Evolutionary conservation across 1,140 invertebrate species (phyloP).

Genomic region (Diprion similis): DNA sequence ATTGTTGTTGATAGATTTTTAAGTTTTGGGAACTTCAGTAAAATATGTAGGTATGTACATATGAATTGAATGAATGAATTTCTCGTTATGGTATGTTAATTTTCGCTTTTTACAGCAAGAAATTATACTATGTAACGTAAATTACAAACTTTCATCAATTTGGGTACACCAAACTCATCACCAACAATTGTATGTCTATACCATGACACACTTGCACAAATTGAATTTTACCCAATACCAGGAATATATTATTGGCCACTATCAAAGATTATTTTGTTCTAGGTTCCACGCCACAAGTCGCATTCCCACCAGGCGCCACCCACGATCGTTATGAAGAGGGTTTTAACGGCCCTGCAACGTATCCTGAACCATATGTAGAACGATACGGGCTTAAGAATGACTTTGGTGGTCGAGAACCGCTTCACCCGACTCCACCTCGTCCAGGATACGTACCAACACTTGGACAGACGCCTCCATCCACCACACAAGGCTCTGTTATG

Average conservation of each 20-base stretch:
- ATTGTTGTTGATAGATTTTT: too few relatives aligned
- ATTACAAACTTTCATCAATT: too few relatives aligned
- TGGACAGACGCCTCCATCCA: constrained; percentile 56
- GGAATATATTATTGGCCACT: not conserved
- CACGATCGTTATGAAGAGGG: constrained; percentile 62
- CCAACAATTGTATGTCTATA: too few relatives aligned
- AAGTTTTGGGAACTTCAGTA: too few relatives aligned
- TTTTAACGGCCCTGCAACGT: constrained; percentile 60
- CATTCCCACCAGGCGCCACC: constrained; percentile 51
- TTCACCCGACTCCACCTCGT: constrained; percentile 59
- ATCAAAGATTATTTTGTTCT: constrained; percentile 16
- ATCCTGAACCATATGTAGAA: constrained; percentile 62
- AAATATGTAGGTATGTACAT: not conserved
- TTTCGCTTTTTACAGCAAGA: too few relatives aligned
- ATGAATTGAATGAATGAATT: not conserved
- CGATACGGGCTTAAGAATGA: constrained; percentile 60
- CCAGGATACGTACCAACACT: constrained; percentile 59
- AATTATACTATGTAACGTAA: too few relatives aligned
- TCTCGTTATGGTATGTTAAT: too few relatives aligned
- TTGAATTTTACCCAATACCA: too few relatives aligned
- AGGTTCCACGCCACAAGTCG: constrained; percentile 55
- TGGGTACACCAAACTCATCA: too few relatives aligned
- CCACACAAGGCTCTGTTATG: constrained; percentile 83
- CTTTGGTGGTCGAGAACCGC: constrained; percentile 57
- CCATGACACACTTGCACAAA: too few relatives aligned